These are phyloP conservation scores for Ascaphus truei DNA, from an alignment of 2,113 vertebrate genomes.

Conservation along the genomic window DNA sequence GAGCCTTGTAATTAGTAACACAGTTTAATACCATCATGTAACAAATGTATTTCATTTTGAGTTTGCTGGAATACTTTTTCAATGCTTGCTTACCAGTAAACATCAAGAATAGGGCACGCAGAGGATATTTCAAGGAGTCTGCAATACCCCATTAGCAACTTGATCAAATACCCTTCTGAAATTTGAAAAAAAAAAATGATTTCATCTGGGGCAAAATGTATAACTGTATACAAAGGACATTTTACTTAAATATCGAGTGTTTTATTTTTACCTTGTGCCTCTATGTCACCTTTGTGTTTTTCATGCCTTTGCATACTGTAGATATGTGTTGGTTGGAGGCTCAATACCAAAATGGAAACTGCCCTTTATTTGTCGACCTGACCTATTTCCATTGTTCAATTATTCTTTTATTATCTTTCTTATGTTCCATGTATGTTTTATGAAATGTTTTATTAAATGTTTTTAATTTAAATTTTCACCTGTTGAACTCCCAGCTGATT, in stretches of 20 bases:
- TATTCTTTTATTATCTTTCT: too few species aligned
- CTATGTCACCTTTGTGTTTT: too few species aligned
- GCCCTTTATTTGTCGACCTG: too few species aligned
- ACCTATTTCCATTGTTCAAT: too few species aligned
- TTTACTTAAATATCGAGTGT: neutral
- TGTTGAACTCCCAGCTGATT: too few species aligned
- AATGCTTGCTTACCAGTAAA: slow-evolving; percentile 31
- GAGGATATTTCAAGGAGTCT: slow-evolving; percentile 25
- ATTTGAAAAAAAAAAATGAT: slow-evolving; percentile 1
- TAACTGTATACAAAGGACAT: slow-evolving; percentile 1
- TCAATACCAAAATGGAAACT: too few species aligned
- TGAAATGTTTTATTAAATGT: too few species aligned
- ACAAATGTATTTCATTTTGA: slow-evolving; percentile 24
- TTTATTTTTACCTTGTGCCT: too few species aligned
- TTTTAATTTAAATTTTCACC: too few species aligned
- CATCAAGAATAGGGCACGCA: slow-evolving; percentile 17
- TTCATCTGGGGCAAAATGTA: slow-evolving; percentile 13
- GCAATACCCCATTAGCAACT: slow-evolving; percentile 31
- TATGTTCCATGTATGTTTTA: too few species aligned
- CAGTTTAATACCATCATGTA: slow-evolving; percentile 29
- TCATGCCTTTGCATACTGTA: too few species aligned
- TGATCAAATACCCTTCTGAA: slow-evolving; percentile 14
- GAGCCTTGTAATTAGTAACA: slow-evolving; percentile 32
- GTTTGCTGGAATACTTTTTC: slow-evolving; percentile 15
- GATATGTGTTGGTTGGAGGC: too few species aligned